Conservation (phyloP, 2,888 invertebrate genomes). For the Prionchulus punctatus region DNA sequence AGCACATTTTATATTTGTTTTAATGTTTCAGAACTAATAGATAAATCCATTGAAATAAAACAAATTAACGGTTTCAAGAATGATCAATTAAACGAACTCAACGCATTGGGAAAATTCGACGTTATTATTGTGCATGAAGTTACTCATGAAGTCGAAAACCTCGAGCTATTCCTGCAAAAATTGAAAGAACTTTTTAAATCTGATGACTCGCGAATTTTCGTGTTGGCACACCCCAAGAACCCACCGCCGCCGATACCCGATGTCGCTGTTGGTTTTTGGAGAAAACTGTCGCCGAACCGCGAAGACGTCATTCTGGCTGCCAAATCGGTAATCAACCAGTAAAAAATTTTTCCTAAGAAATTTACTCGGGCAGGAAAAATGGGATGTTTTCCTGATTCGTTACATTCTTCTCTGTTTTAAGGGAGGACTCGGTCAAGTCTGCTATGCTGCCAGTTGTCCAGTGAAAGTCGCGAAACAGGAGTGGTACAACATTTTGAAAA, state of each 20-base stretch:
- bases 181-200: slow-evolving; percentile 2
- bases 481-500: slow-evolving; percentile 9
- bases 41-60: not conserved
- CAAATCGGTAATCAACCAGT: slow-evolving; percentile 2
- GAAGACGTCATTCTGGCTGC: slow-evolving; percentile 10
- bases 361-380: not conserved
- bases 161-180: not conserved
- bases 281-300: slow-evolving; percentile 10
- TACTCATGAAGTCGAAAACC: slow-evolving; percentile 8
- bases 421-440: slow-evolving; percentile 8
- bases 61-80: not conserved
- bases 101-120: slow-evolving; percentile 9
- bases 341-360: not conserved
- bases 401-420: not conserved
- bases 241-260: slow-evolving; percentile 13
- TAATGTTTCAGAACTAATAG: not conserved
- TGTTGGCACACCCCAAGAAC: slow-evolving; percentile 11
- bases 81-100: not conserved
- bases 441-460: slow-evolving; percentile 9
- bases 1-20: not conserved
- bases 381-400: not conserved
- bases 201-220: slow-evolving; percentile 7
- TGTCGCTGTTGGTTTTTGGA: slow-evolving; percentile 10
- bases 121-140: slow-evolving; percentile 11
- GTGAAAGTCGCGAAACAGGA: slow-evolving; percentile 9